Base-by-base conservation (phyloP, 2,888 invertebrate genomes). In the Zelleria hepariella region DNA sequence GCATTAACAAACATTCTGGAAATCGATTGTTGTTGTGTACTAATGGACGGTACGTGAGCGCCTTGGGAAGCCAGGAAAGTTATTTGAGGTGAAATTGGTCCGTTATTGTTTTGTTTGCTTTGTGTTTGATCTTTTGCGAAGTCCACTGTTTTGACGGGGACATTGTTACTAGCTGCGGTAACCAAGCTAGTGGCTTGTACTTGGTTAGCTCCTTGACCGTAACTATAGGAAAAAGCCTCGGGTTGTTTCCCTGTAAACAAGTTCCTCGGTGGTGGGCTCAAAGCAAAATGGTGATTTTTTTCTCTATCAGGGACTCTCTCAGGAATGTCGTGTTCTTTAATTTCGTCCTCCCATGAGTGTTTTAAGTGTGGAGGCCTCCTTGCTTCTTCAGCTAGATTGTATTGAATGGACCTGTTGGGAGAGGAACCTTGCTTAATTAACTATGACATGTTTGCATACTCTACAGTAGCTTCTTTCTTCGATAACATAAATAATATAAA, bases 61-160 rank as follows among this genome's bases (percentile, higher is more conserved):
- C 88, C 88, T 68, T 88, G 87, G 49, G 88, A 84, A 67, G 88
- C 88, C 64, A 85, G 63, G 73, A 88, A 88, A 66, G 87, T 88
- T 65, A 88, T 77, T 78, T 88, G 86, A 48, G 88, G 88, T 60
- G 83, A 72, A 68, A 88, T 84, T 42, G 78, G 70, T 61, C 71
- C 76, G 65, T 71, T 74, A 68, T 76, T 84, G 68, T 76, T 83
- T 51, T 66, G 63, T 71, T 81, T 86, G 62, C 64, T 63, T 71
- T 78, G 78, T 62, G 75, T 70, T 66, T 80, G 80, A 63, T 85
- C 81, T 57, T 69, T 68, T 58, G 69, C 64, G 63, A 73, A 76
- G 58, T 85, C 84, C 60, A 74, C 68, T 23, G 77, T 66, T 74
- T 80, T 82, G 57, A 75, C 66, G n/a, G 80, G 74, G 60, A 66